Conservation (phyloP, 1,140 invertebrate genomes). For the Parasteatoda tepidariorum region DNA sequence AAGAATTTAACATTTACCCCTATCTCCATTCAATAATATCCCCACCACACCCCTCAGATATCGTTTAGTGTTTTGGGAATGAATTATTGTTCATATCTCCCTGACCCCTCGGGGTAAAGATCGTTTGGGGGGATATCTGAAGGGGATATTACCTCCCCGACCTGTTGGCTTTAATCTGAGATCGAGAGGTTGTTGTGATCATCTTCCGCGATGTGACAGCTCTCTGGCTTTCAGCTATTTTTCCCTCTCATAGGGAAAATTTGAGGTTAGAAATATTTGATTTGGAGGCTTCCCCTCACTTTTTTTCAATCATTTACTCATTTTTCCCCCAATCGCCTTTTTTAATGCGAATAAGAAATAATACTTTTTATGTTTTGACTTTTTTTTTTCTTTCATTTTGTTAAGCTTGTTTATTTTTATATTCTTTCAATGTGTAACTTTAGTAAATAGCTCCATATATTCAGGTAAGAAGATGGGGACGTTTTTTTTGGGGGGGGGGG, state of each 20-base stretch:
- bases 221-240: not conserved
- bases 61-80: constrained; percentile 46
- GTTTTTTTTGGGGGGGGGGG: not conserved
- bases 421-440: too few relatives aligned
- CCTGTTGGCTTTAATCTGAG: constrained; percentile 47
- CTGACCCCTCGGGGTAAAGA: constrained; percentile 46
- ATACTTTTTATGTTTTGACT: too few relatives aligned
- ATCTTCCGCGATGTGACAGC: too few relatives aligned
- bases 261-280: not conserved
- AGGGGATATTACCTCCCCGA: constrained; percentile 9
- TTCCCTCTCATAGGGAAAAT: not conserved
- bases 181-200: not conserved
- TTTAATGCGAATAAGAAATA: too few relatives aligned
- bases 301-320: not conserved
- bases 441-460: too few relatives aligned
- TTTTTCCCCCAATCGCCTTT: too few relatives aligned
- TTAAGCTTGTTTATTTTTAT: too few relatives aligned
- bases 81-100: constrained; percentile 61
- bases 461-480: too few relatives aligned
- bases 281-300: not conserved
- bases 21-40: constrained; percentile 16
- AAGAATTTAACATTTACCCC: constrained; percentile 43
- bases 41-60: constrained; percentile 20
- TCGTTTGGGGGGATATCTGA: constrained; percentile 15
- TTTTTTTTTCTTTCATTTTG: too few relatives aligned